phyloP scores from a whole-genome alignment of 1,140 invertebrate genomes.

The Tetraneura akinire region DNA sequence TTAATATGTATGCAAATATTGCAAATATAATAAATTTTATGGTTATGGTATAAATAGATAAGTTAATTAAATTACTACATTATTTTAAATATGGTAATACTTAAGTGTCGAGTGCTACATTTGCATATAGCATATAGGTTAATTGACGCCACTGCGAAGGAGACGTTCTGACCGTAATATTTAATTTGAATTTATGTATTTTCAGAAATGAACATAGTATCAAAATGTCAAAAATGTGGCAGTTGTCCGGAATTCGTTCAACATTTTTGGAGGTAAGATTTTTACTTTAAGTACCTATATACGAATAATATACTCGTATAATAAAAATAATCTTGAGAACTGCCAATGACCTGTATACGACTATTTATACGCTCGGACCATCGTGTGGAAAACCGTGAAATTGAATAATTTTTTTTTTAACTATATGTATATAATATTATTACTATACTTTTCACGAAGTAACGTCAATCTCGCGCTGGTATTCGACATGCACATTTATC shows the following conservation, averaged over 20 bases:
- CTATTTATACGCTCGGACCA: background rate
- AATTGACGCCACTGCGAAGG: too few relatives aligned
- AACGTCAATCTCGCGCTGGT: constrained; percentile 28
- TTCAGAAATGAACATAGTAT: constrained; percentile 22
- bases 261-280: constrained; percentile 50
- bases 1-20: too few relatives aligned
- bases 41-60: too few relatives aligned
- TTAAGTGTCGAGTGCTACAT: too few relatives aligned
- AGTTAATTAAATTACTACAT: too few relatives aligned
- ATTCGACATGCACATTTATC: constrained; percentile 40
- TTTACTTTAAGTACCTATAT: too few relatives aligned
- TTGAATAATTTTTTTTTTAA: constrained; percentile 42
- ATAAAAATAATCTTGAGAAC: constrained; percentile 23
- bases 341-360: constrained; percentile 42
- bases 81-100: too few relatives aligned
- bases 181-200: constrained; percentile 14
- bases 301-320: too few relatives aligned
- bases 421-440: too few relatives aligned
- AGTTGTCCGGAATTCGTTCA: constrained; percentile 42
- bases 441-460: background rate
- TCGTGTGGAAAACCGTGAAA: constrained; percentile 38
- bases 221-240: constrained; percentile 25
- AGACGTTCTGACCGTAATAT: too few relatives aligned
- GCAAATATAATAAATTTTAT: too few relatives aligned
- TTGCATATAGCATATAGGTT: too few relatives aligned